A percentile compares a stretch with the other conserved stretches of the same genome.
These are phyloP conservation scores for Anoura caudifer DNA, from an alignment of 2,113 vertebrate genomes.

Conservation along the genomic window DNA sequence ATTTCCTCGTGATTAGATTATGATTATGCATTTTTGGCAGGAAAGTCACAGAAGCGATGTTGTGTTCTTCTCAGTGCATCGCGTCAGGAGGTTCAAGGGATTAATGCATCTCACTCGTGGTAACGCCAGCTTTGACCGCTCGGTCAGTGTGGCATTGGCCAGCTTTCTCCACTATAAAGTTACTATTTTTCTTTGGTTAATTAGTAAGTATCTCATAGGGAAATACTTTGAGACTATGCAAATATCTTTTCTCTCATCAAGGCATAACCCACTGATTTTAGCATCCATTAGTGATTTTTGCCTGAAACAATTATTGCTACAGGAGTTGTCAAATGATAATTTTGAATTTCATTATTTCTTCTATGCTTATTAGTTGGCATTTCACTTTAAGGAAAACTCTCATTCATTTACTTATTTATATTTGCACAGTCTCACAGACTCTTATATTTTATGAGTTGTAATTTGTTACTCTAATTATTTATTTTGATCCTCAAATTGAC, in stretches of 20 bases:
- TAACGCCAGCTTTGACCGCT: neutral
- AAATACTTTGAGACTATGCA: neutral
- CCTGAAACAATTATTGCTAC: neutral
- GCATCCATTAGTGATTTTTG: neutral
- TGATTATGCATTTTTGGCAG: neutral
- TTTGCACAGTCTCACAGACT: neutral
- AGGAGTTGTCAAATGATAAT: neutral
- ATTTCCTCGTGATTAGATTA: neutral
- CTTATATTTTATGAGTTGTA: neutral
- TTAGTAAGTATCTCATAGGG: neutral
- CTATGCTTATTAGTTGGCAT: neutral
- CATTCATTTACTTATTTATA: neutral
- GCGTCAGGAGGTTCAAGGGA: neutral
- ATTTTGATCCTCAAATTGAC: neutral
- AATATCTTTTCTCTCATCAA: slow-evolving; percentile 9
- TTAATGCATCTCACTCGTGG: neutral
- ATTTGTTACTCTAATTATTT: neutral
- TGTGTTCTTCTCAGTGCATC: neutral
- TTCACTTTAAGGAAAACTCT: slow-evolving; percentile 25
- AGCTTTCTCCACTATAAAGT: neutral
- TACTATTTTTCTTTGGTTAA: neutral
- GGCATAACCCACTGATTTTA: neutral
- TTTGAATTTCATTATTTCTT: neutral
- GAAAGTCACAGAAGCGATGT: neutral
- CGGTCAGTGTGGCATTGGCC: neutral